These are phyloP conservation scores for Amphipyra berbera DNA, from an alignment of 2,888 invertebrate species.

Conservation along the genomic window DNA sequence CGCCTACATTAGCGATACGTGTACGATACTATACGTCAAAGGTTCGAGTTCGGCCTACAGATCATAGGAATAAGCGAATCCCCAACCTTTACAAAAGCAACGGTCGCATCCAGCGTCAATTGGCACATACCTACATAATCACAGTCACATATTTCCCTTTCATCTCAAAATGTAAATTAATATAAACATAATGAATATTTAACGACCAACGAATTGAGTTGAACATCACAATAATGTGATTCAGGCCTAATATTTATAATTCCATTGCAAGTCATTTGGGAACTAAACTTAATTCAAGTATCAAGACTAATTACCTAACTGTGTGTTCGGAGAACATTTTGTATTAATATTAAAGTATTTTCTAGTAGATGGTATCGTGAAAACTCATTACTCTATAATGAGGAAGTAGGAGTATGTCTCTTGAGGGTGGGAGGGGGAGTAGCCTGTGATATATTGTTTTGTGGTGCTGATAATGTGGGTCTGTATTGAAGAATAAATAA, in stretches of 20 bases:
- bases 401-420: conserved; percentile 34
- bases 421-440: neutral
- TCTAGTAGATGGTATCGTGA: conserved; percentile 11
- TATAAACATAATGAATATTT: conserved; percentile 33
- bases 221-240: conserved; percentile 21
- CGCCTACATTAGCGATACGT: no score
- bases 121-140: neutral
- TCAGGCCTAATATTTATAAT: conserved; percentile 28
- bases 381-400: conserved; percentile 50
- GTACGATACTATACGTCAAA: no score
- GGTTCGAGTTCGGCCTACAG: no score
- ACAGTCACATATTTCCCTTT: conserved; percentile 6
- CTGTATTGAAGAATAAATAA: conserved; percentile 17
- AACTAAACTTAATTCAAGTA: conserved; percentile 14
- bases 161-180: conserved; percentile 28
- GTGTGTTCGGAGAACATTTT: conserved; percentile 9
- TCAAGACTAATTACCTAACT: conserved; percentile 28
- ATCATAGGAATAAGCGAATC: neutral
- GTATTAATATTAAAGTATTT: conserved; percentile 31
- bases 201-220: conserved; percentile 17
- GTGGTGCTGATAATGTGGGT: conserved; percentile 6
- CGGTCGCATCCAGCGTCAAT: conserved; percentile 5
- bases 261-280: conserved; percentile 24
- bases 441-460: conserved; percentile 48
- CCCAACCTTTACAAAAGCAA: neutral